phyloP scores from a whole-genome alignment of 1,140 invertebrate genomes.

The Formica exsecta region DNA sequence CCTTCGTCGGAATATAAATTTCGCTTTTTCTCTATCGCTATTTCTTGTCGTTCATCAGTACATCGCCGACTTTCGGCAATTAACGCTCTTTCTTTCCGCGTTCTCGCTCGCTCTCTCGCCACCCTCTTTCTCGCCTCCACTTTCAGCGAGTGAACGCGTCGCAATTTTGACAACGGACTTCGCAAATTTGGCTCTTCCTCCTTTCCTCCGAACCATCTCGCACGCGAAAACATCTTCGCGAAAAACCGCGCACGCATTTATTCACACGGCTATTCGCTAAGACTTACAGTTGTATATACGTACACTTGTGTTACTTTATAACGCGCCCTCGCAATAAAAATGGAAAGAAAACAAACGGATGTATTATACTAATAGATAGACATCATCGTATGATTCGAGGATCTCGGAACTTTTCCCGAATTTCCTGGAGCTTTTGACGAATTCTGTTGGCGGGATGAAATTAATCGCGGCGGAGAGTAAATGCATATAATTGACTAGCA shows the following conservation, averaged over 20 bases:
- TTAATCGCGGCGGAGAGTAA: not conserved
- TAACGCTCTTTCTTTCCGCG: conserved; percentile 46
- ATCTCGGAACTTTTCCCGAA: conserved; percentile 47
- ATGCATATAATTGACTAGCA: conserved; percentile 16
- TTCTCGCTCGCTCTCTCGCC: conserved; percentile 22
- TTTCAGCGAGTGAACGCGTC: not conserved
- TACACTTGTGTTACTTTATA: conserved; percentile 35
- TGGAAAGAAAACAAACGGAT: conserved; percentile 63
- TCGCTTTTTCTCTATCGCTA: not conserved
- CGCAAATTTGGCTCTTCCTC: conserved; percentile 24
- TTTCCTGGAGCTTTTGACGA: not conserved
- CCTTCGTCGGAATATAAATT: conserved; percentile 46
- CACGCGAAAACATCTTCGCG: not conserved
- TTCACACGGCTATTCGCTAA: conserved; percentile 34
- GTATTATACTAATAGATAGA: conserved; percentile 65
- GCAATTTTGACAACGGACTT: conserved; percentile 16
- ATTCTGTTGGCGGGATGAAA: not conserved
- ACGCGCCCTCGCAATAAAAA: conserved; percentile 55
- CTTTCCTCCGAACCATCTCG: not conserved
- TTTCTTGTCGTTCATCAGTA: not conserved
- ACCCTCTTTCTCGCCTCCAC: conserved; percentile 3
- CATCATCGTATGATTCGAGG: conserved; percentile 60
- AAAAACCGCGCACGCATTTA: not conserved
- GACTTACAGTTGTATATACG: conserved; percentile 58
- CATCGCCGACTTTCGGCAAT: conserved; percentile 19